Percentiles rank a stretch among this genome's conserved stretches.
phyloP scores from a whole-genome alignment of 2,113 vertebrate genomes.

The Acrocephalus kingi region DNA sequence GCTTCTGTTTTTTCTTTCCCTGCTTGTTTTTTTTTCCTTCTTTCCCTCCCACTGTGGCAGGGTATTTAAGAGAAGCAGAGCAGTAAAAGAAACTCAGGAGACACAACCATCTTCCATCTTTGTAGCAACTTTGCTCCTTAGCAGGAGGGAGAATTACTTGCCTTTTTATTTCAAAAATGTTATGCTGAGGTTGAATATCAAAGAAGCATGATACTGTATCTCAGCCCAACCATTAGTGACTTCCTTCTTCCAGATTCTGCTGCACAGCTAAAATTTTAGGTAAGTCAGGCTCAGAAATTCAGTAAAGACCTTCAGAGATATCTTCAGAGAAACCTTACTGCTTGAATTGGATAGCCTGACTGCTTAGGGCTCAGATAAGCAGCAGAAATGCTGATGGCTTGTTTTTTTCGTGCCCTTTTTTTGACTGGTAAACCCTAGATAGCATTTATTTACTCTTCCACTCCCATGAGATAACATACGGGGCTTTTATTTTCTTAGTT shows the following conservation, averaged over 20 bases:
- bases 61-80: not conserved
- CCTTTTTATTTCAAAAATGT: not conserved
- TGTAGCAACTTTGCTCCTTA: not conserved
- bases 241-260: not conserved
- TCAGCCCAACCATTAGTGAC: not conserved
- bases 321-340: not conserved
- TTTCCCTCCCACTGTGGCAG: not conserved
- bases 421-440: not conserved
- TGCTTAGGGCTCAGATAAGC: not conserved
- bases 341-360: not conserved
- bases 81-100: not conserved
- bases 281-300: not conserved
- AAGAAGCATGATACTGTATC: not conserved
- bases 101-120: not conserved
- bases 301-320: not conserved
- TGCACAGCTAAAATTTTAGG: not conserved
- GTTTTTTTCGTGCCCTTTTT: not conserved
- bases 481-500: not conserved
- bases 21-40: not conserved
- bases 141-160: not conserved
- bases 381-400: not conserved
- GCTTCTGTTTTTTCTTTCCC: not conserved
- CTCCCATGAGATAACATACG: not conserved
- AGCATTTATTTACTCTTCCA: not conserved
- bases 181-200: not conserved